These are phyloP conservation scores for Ictidomys tridecemlineatus DNA, from an alignment of 2,113 vertebrate species.

Conservation along the genomic window DNA sequence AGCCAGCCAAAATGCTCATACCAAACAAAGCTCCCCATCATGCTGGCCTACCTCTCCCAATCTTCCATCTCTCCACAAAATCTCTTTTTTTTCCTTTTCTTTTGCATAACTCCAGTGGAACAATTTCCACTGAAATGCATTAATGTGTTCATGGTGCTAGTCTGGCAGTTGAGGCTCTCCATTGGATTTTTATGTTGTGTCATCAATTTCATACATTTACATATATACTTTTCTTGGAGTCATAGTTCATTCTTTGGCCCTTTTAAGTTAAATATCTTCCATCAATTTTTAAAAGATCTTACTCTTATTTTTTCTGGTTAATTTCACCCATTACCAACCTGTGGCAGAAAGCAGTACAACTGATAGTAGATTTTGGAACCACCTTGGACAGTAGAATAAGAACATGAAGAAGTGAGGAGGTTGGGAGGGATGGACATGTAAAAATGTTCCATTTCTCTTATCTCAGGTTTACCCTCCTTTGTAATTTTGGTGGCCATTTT, in stretches of 20 bases:
- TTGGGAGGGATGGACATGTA: background rate
- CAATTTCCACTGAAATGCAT: background rate
- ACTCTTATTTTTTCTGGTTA: background rate
- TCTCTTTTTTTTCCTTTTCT: background rate
- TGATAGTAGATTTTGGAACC: conserved; percentile 13
- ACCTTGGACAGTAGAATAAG: background rate
- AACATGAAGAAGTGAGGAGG: background rate
- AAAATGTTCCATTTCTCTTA: background rate
- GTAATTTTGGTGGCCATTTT: conserved; percentile 29
- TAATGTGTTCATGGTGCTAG: background rate
- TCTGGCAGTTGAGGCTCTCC: background rate
- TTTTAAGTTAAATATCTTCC: conserved; percentile 34
- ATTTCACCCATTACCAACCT: background rate
- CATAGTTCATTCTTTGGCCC: background rate
- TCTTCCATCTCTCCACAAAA: background rate
- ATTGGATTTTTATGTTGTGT: background rate
- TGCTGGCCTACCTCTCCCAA: background rate
- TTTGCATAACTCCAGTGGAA: background rate
- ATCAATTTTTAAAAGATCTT: background rate
- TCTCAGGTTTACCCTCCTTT: background rate
- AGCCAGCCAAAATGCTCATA: background rate
- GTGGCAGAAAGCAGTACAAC: background rate
- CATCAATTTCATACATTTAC: conserved; percentile 14
- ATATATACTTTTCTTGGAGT: conserved; percentile 25
- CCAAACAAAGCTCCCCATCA: background rate